Conservation (phyloP, 2,888 invertebrate genomes). For the Amphimallon solstitiale region DNA sequence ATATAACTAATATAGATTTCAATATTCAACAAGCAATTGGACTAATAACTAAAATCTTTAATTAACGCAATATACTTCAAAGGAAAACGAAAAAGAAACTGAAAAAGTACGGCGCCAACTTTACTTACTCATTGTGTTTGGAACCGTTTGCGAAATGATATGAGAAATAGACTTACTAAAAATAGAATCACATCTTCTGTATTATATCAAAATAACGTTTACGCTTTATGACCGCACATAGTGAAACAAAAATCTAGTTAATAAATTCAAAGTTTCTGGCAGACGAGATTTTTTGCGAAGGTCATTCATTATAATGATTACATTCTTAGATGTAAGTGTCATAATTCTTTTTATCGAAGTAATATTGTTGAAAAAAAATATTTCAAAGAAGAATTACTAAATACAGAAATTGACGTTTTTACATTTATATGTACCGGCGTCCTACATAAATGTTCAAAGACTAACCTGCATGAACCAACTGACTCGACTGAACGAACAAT, state of each 20-base stretch:
- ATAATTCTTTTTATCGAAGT: not conserved
- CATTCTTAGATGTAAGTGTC: not conserved
- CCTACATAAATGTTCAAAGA: no score
- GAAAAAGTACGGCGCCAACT: constrained; percentile 21
- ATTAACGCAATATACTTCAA: not conserved
- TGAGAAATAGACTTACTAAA: constrained; percentile 11
- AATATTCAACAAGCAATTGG: no score
- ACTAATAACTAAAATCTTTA: no score
- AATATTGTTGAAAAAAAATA: not conserved
- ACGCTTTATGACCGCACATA: not conserved
- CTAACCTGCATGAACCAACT: no score
- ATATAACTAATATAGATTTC: no score
- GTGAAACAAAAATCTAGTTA: constrained; percentile 19
- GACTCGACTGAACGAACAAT: no score
- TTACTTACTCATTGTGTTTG: constrained; percentile 17
- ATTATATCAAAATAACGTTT: constrained; percentile 9
- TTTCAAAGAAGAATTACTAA: no score
- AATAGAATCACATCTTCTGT: constrained; percentile 11
- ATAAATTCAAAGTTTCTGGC: not conserved
- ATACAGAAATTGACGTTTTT: no score
- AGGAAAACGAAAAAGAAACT: constrained; percentile 3
- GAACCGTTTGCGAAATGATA: constrained; percentile 23
- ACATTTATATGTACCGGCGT: no score
- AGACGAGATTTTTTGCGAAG: not conserved
- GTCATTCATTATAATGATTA: not conserved